Evolutionary conservation across 2,113 vertebrate species (phyloP).

Genomic region (Oophaga pumilio): DNA sequence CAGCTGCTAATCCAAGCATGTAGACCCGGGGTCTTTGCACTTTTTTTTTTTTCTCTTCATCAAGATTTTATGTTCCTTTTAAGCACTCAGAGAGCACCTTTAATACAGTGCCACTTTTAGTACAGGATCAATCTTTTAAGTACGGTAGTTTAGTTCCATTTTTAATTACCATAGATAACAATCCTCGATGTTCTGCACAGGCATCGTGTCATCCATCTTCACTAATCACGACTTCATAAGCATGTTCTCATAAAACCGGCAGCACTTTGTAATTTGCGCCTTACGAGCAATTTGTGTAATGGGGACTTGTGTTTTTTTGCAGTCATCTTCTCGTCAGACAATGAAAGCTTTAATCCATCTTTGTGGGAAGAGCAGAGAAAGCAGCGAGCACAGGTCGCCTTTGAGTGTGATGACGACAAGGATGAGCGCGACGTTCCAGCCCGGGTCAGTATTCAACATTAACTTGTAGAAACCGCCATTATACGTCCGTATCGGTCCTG

Average conservation of each 20-base stretch:
- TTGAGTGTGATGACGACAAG: slow-evolving; percentile 98
- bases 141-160: background rate
- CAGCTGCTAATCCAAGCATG: too few species aligned
- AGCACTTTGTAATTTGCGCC: background rate
- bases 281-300: background rate
- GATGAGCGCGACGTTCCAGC: slow-evolving; percentile 92
- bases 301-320: slow-evolving; percentile 45
- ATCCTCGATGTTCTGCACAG: background rate
- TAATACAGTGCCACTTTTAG: too few species aligned
- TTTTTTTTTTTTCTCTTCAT: too few species aligned
- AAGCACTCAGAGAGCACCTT: too few species aligned
- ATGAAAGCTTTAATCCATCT: slow-evolving; percentile 96
- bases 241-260: background rate
- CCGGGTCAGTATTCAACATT: slow-evolving; percentile 72
- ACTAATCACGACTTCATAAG: background rate
- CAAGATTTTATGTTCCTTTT: too few species aligned
- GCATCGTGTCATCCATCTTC: background rate
- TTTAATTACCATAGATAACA: background rate
- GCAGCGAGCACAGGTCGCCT: slow-evolving; percentile 95
- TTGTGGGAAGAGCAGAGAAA: slow-evolving; percentile 98
- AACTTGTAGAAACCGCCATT: background rate
- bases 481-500: background rate
- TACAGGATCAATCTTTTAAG: background rate
- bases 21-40: too few species aligned
- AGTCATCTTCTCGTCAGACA: slow-evolving; percentile 95